Base-by-base conservation (phyloP, 2,797 vertebrate species). In the Tragopan temminckii region DNA sequence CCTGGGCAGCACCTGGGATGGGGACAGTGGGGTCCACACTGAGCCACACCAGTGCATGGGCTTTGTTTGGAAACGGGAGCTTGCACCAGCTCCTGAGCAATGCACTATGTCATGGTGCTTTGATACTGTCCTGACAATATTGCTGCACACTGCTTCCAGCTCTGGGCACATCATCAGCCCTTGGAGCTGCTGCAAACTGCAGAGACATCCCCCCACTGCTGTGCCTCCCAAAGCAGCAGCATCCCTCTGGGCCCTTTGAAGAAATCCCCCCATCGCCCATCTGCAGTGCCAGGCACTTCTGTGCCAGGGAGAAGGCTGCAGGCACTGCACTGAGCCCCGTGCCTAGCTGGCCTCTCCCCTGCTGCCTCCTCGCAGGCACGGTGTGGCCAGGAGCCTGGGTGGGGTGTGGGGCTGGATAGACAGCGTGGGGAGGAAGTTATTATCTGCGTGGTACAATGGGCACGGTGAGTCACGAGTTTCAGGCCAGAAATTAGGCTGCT, bases 401-500 rank as follows among this genome's bases (percentile, higher is more conserved):
- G 40, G 59, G 88, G 93, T 23, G 59, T 35, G 36, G 63, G 91
- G 89, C 94, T 59, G 85, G 87, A 92, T n/a, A 88, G 96, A 89
- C 84, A 87, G 94, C 80, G 42, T 2, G 11, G 72, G 77, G 88
- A 96, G 95, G 95, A 95, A 95, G 94, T 84, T 35, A 88, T 91
- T 92, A 94, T 84, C 91, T 92, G 80, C 11, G 1, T 0, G 0
- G 91, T 71, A 94, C 94, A 95, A 94, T 84, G 40, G 88, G 87
- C 77, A 86, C 1, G 3, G 89, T 94, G 94, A 96, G 80, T 96
- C 94, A 95, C 0, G 5, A 84, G 88, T 86, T 89, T 86, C 72
- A 91, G 71, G 85, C 72, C 85, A 84, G 89, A 94, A 96, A 94
- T 94, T 81, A 95, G 88, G 70, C 93, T 84, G 85, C 52, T 84